Base-by-base conservation (phyloP, 1,140 invertebrate species). In the Chlorops oryzae region DNA sequence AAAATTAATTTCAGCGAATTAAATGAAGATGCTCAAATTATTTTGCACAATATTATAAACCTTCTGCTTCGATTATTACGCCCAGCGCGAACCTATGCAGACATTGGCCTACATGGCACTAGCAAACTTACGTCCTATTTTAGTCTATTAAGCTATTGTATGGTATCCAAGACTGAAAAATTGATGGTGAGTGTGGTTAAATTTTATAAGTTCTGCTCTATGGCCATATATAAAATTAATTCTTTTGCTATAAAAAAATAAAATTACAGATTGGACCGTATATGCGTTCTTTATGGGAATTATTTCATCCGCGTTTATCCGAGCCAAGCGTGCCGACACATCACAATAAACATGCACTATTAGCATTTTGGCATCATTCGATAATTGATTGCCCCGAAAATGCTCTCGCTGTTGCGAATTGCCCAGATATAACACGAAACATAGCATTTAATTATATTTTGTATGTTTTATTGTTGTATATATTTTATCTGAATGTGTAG, bases 371-470 rank as follows among this genome's bases (percentile, higher is more conserved):
- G 90, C 88, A 94, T 74, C 87, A 92, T 49, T 90, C 90, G 9
- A 90, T 88, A 61, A 79, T 85, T 3, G 92, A 96, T 69, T 96
- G 92, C 73, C 86, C 88, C 0, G 92, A 96, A 73, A 96, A 95
- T 73, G 83, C 95, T 28, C 82, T 90, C 62, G 79, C 89, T 25
- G 91, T 95, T 58, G 79, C 83, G 80, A 54, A 82, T 84, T 66
- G 87, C 91, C 55, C 88, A 79, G 51, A 95, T 91, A 72, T 72
- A 18, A 72, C 70, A 13, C 57, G 70, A 73, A 94, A 96, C 66
- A 93, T 96, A 72, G 91, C 90, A 57, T 96, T 95, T 78, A 96
- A 95, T 74, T 96, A 96, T 71, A 96, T 96, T 71, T 74, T 96
- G 90, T 94, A 79, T 85, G 87, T 50, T 40, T 18, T 22, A 15